Conservation (phyloP, 1,140 invertebrate species). For the Brachionus manjavacas region DNA sequence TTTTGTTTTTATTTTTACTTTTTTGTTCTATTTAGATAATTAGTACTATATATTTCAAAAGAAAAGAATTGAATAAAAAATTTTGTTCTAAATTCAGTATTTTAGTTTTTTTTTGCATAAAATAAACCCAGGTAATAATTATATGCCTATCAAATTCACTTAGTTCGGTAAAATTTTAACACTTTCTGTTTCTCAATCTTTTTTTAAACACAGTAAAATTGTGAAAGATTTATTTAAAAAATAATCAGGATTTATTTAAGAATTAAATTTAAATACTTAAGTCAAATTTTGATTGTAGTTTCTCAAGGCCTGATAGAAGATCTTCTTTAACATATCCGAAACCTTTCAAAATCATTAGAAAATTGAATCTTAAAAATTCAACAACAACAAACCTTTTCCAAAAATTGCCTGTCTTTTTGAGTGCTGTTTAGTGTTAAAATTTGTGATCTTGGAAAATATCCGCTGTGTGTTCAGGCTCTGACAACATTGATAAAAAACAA, state of each 20-base stretch:
- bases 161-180: no score
- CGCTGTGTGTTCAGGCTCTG: not conserved
- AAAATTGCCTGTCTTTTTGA: not conserved
- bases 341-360: not conserved
- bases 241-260: no score
- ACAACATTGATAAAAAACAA: not conserved
- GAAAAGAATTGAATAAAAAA: no score
- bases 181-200: no score
- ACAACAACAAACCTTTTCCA: not conserved
- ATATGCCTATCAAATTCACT: no score
- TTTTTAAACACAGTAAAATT: not conserved
- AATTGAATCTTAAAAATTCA: not conserved
- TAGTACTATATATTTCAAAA: no score
- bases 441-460: not conserved
- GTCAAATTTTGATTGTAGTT: not conserved
- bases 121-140: no score
- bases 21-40: no score
- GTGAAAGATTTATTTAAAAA: not conserved
- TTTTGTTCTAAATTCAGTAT: no score
- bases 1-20: no score
- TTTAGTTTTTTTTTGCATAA: no score
- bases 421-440: not conserved
- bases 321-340: not conserved
- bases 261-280: not conserved
- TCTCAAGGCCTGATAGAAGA: not conserved